Base-by-base conservation (phyloP, 92 coral and sea anemone genomes). In the Umimayanthus chanpuru region DNA sequence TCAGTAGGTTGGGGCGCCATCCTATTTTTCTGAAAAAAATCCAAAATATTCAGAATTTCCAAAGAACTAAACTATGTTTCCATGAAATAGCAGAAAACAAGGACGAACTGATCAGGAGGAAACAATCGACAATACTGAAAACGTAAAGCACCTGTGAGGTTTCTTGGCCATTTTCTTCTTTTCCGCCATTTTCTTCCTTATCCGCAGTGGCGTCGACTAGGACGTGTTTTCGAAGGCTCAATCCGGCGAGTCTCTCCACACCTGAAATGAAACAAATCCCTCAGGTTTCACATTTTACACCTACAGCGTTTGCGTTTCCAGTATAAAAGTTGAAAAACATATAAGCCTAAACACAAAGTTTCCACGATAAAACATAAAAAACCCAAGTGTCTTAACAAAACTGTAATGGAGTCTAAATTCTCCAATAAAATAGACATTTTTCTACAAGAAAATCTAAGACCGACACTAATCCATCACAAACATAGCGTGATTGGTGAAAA, bases 181-280 rank as follows among this genome's bases (percentile, higher is more conserved):
- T 82, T 49, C 21, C n/a, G 30, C 36, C 29, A 20, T 39, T 65
- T 16, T 81, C 90, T 73, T 85, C 88, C 58, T 89, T 77, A 14
- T 58, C 82, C 39, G 80, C 92, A 73, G 96, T 92, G 41, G 94
- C 88, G 84, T 95, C 93, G 50, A 95, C 83, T 86, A 92, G 88
- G 58, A 96, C 82, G 68, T 98, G 97, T 21, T 95, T 83, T 44
- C 88, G 82, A 39, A 97, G 92, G 44, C 91, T 92, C 65, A 95
- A 72, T 10, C 93, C 94, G 15, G 91, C 96, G n/a, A 97, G 89
- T 81, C 91, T 92, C 81, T 97, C 95, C 7, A 97, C 95, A 81
- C 96, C 99, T 97, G 89, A 1, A 86, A 55, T 23, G 61, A 18
- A 47, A 53, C 58, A 53, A 53, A 12, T 9, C 20, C 58, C 12